A percentile compares a stretch with the other conserved stretches of the same genome.
phyloP scores from a whole-genome alignment of 1,140 invertebrate species.

The Magallana gigas region DNA sequence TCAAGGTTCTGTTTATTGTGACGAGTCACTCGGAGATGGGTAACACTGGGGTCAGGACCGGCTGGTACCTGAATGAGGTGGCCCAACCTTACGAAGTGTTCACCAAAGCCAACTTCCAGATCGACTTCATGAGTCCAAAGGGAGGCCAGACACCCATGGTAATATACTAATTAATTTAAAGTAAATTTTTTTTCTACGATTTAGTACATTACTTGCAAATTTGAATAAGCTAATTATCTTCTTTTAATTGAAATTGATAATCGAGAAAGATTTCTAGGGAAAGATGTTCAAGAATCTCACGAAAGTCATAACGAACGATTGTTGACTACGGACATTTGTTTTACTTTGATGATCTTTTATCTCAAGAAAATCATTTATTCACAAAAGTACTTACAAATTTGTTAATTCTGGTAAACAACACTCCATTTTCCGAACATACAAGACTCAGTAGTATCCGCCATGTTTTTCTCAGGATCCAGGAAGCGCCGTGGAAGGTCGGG shows the following conservation, averaged over 20 bases:
- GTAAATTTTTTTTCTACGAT: too few species aligned
- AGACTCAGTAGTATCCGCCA: too few species aligned
- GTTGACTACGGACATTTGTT: too few species aligned
- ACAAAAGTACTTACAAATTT: too few species aligned
- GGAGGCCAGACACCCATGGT: conserved; percentile 70
- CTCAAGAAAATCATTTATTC: too few species aligned
- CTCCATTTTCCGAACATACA: too few species aligned
- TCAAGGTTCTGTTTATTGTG: conserved; percentile 3
- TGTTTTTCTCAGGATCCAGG: conserved; percentile 60
- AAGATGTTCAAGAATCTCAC: background rate
- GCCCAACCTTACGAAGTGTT: conserved; percentile 69
- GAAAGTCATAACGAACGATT: too few species aligned
- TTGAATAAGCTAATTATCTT: background rate
- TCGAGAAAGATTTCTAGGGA: background rate
- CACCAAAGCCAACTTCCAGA: conserved; percentile 53
- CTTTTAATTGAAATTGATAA: background rate
- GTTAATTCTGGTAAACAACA: too few species aligned
- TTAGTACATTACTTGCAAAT: too few species aligned
- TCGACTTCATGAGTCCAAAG: conserved; percentile 66
- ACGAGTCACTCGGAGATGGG: conserved; percentile 7
- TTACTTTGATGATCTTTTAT: too few species aligned
- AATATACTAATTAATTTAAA: background rate
- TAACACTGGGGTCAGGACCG: conserved; percentile 50
- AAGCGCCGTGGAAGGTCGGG: conserved; percentile 61
- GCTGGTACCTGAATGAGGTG: conserved; percentile 71